Conservation (phyloP, 2,888 invertebrate genomes). For the Stegophylla sp. region DNA sequence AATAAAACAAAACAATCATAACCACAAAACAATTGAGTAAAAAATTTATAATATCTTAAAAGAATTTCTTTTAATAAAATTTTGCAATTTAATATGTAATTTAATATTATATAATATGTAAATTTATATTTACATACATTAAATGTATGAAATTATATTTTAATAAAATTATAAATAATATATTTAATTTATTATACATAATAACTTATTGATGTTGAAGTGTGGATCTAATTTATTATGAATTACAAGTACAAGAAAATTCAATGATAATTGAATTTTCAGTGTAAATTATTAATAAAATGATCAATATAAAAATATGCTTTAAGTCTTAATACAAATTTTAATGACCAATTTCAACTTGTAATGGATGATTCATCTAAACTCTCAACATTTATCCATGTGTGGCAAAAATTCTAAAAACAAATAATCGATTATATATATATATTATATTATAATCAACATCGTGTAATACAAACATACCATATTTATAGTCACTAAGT, state of each 20-base stretch:
- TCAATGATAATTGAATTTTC: slow-evolving; percentile 36
- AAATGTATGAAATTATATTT: background rate
- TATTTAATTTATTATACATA: background rate
- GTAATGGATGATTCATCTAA: slow-evolving; percentile 51
- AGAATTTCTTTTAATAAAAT: too few relatives aligned
- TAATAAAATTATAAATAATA: background rate
- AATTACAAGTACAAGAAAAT: slow-evolving; percentile 45
- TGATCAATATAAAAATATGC: slow-evolving; percentile 51
- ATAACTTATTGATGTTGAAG: slow-evolving; percentile 49
- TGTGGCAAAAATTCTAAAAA: slow-evolving; percentile 47
- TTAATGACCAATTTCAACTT: slow-evolving; percentile 40
- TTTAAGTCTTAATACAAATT: slow-evolving; percentile 41
- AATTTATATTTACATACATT: background rate
- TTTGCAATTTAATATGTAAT: too few relatives aligned
- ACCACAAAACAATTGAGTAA: too few relatives aligned
- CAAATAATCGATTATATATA: background rate
- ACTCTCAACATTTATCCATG: slow-evolving; percentile 48
- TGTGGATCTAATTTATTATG: slow-evolving; percentile 51
- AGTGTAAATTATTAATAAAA: slow-evolving; percentile 44
- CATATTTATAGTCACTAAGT: slow-evolving; percentile 46
- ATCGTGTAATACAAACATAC: background rate
- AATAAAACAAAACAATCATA: too few relatives aligned
- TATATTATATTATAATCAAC: background rate
- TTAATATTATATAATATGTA: too few relatives aligned
- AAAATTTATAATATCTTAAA: too few relatives aligned